phyloP scores from a whole-genome alignment of 2,113 vertebrate species.

The Poeciliopsis occidentalis region DNA sequence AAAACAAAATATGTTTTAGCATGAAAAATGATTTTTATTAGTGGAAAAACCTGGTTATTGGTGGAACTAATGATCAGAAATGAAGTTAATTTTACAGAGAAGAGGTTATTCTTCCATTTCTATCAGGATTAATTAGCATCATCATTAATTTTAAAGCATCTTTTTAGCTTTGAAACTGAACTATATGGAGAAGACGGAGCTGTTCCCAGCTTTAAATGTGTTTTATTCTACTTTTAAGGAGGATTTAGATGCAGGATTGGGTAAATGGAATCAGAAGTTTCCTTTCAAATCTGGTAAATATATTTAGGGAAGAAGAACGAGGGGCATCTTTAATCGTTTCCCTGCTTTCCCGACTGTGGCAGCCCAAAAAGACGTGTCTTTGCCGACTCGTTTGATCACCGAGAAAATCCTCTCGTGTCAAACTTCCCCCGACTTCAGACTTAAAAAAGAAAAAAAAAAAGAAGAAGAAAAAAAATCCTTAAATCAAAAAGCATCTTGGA shows the following conservation, averaged over 20 bases:
- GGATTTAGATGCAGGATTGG: not conserved
- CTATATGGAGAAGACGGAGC: not conserved
- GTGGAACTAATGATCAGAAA: too few relatives aligned
- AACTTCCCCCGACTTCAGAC: slow-evolving; percentile 51
- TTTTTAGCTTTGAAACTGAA: not conserved
- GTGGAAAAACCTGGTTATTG: too few relatives aligned
- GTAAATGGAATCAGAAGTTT: slow-evolving; percentile 2
- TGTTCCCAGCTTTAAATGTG: not conserved
- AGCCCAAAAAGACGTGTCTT: slow-evolving; percentile 52
- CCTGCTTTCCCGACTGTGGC: slow-evolving; percentile 29
- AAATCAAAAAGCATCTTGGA: slow-evolving; percentile 65
- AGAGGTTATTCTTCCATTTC: too few relatives aligned
- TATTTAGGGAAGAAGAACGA: not conserved
- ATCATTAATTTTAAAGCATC: too few relatives aligned
- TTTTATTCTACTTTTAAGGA: not conserved
- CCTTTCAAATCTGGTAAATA: slow-evolving; percentile 25
- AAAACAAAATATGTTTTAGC: too few relatives aligned
- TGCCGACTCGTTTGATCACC: slow-evolving; percentile 53
- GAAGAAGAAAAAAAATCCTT: slow-evolving; percentile 45
- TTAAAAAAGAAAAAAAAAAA: slow-evolving; percentile 51
- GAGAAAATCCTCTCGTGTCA: slow-evolving; percentile 61
- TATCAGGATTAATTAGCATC: too few relatives aligned
- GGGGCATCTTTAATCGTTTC: slow-evolving; percentile 11
- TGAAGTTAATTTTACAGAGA: too few relatives aligned
- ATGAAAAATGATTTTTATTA: too few relatives aligned